Conservation (phyloP, 2,113 vertebrate genomes). For the Microcebus jonahi region DNA sequence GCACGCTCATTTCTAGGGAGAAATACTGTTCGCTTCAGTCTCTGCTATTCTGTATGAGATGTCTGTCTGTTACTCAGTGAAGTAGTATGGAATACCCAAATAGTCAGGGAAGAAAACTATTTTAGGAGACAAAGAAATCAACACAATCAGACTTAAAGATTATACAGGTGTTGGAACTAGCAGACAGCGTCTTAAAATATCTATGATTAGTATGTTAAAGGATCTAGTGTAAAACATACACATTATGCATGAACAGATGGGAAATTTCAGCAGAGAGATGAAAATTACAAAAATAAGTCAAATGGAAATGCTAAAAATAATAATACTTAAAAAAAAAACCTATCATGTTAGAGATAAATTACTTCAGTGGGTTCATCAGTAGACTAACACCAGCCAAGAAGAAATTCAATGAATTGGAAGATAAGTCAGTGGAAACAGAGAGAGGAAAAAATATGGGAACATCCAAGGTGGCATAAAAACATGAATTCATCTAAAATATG, state of each 20-base stretch:
- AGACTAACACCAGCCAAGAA: neutral
- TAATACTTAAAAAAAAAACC: neutral
- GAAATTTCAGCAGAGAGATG: neutral
- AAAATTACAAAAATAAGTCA: neutral
- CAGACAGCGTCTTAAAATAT: neutral
- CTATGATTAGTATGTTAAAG: neutral
- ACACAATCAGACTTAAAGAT: neutral
- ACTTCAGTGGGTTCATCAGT: neutral
- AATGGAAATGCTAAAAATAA: conserved; percentile 6
- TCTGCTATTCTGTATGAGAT: neutral
- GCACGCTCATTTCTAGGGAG: neutral
- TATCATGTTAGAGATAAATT: neutral
- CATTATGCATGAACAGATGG: neutral
- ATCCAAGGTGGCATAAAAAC: neutral
- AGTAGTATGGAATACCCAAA: neutral
- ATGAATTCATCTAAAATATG: neutral
- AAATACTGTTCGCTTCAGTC: neutral
- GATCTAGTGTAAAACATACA: neutral
- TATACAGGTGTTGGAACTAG: neutral
- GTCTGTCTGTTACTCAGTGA: neutral
- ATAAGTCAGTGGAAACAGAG: neutral
- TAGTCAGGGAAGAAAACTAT: neutral
- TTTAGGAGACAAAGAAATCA: neutral
- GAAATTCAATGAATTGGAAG: neutral
- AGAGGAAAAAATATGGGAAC: neutral